phyloP scores from a whole-genome alignment of 2,888 invertebrate species.

The Sinodicranocentrus sp. region DNA sequence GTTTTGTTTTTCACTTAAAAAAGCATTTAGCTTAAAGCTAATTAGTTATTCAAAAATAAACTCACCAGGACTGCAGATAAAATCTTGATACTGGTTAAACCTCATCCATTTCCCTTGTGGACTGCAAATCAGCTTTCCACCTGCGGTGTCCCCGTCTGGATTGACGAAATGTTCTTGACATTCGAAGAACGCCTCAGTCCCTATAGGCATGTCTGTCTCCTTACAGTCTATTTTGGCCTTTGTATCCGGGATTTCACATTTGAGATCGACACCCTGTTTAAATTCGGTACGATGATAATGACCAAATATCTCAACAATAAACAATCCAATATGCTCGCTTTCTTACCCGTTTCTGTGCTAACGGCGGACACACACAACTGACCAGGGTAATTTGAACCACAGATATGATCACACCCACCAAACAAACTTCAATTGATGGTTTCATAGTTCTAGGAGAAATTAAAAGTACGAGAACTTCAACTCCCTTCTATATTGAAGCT shows the following conservation, averaged over 20 bases:
- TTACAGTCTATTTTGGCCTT: slow-evolving; percentile 61
- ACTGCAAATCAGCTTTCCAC: slow-evolving; percentile 66
- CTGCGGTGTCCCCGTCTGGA: slow-evolving; percentile 50
- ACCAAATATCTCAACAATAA: no score
- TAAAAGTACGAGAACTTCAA: not conserved
- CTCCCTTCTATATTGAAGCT: slow-evolving; percentile 20
- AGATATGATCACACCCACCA: not conserved
- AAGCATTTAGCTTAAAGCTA: no score
- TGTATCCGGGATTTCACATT: slow-evolving; percentile 63
- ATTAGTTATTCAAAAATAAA: no score
- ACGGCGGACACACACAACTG: slow-evolving; percentile 57
- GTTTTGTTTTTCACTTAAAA: no score
- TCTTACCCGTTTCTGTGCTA: slow-evolving; percentile 56
- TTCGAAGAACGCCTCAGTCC: slow-evolving; percentile 63
- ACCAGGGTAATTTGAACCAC: slow-evolving; percentile 1
- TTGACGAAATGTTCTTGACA: slow-evolving; percentile 62
- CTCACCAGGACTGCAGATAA: slow-evolving; percentile 68
- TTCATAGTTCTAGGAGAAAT: not conserved
- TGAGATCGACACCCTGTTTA: slow-evolving; percentile 61
- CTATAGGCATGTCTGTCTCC: slow-evolving; percentile 56
- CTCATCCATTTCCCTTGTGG: slow-evolving; percentile 65
- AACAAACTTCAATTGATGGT: not conserved
- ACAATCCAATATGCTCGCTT: no score
- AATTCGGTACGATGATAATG: no score
- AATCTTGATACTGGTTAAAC: slow-evolving; percentile 57